These are phyloP conservation scores for Melanogrammus aeglefinus DNA, from an alignment of 2,797 vertebrate species.

Conservation along the genomic window DNA sequence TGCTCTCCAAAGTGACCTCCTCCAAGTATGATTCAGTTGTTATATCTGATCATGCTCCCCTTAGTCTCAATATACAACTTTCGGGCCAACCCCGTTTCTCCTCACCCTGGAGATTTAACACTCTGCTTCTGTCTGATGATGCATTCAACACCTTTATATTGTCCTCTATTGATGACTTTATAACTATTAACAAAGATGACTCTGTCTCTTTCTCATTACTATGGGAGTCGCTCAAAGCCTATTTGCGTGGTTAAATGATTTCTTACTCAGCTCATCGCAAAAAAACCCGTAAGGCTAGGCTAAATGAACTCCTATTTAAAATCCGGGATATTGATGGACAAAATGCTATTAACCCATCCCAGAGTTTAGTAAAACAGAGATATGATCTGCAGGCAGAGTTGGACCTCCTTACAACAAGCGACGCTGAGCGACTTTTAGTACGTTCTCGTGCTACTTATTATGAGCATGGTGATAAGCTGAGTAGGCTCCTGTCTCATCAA, in stretches of 20 bases:
- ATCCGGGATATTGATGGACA: neutral
- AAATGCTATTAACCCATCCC: neutral
- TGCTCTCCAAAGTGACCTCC: too few relatives aligned
- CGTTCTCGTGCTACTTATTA: neutral
- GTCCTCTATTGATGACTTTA: neutral
- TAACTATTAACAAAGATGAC: neutral
- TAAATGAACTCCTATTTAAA: neutral
- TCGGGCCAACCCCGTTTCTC: too few relatives aligned
- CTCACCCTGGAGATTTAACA: too few relatives aligned
- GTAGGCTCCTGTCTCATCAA: neutral
- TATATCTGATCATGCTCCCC: too few relatives aligned
- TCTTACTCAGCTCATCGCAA: neutral
- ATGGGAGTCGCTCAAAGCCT: neutral
- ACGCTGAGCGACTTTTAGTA: neutral
- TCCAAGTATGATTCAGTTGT: too few relatives aligned
- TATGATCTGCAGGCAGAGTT: neutral
- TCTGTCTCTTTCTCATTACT: neutral
- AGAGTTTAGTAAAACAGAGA: neutral
- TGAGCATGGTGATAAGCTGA: neutral
- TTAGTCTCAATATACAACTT: too few relatives aligned
- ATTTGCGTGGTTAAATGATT: neutral
- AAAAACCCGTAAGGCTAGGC: neutral
- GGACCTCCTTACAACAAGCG: neutral
- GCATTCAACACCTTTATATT: neutral
- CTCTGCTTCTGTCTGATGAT: too few relatives aligned